Evolutionary conservation across 2,113 vertebrate genomes (phyloP), one percentile per base, ranked within the genome.

Genomic region (Podilymbus podiceps): DNA sequence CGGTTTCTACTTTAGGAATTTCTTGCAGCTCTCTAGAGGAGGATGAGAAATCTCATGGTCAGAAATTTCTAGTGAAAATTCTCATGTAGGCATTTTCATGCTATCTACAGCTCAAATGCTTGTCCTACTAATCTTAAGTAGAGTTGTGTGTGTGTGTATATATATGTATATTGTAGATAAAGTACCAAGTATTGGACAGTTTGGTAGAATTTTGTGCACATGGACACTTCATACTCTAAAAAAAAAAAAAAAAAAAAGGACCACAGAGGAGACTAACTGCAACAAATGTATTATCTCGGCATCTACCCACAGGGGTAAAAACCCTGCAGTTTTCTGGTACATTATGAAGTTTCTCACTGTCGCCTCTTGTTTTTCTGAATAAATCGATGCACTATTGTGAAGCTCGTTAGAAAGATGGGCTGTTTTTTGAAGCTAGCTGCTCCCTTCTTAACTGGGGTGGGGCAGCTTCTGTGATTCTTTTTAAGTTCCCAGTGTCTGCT

Each of bases 251-350:
- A 38, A 38, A 38, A 38, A 38, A 38, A 38, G 9, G 38, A 38
- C 38, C 28, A 30, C 21, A 46, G 10, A 58, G 59, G 28, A 81
- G 53, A 58, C 35, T 56, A 76, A 64, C 12, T 24, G 24, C 13
- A 91, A 62, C 60, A 79, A 93, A 94, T 94, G 66, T 72, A 95
- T 97, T 97, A 79, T 94, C 35, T 59, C n/a, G 40, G 55, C 52
- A 74, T 90, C 85, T 86, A 69, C 60, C 59, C 68, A 62, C 38
- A 52, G 60, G 89, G 88, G 40, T 95, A 92, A 96, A 96, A 94
- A 27, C 50, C 25, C 62, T 91, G 53, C 80, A 52, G 89, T 93
- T 97, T 98, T 97, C 90, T 91, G 89, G 93, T 46, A 62, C 68
- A 25, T 89, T 46, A 3, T 31, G 11, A 9, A 49, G 42, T 73